Base-by-base conservation (phyloP, 2,888 invertebrate genomes). In the Mesochorus sp. region DNA sequence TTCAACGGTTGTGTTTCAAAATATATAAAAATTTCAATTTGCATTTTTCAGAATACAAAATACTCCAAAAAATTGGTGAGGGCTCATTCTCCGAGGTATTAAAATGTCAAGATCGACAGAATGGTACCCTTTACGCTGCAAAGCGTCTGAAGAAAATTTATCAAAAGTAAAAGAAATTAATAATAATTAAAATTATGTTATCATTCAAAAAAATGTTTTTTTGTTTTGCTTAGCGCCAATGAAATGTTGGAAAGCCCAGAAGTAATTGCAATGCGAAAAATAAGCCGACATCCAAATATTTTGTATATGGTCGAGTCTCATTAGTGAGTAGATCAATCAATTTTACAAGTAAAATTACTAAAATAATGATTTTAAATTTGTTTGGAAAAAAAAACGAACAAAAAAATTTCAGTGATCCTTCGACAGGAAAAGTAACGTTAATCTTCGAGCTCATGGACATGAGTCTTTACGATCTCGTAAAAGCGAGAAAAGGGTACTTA, bases 361-460 rank as follows among this genome's bases (percentile, higher is more conserved):
- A 34, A 24, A 37, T 26, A 42, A 14, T 3, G 10, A 67, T n/a
- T n/a, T n/a, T n/a, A 47, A 64, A 49, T 8, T 47, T 6, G 14
- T 3, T 8, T 6, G 0, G 1, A 24, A 51, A 42, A 12, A 10
- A 24, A 5, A 6, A 10, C n/a, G n/a, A n/a, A 57, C 2, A 28
- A 53, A 3, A 14, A 21, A 21, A 37, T 64, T 64, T 82, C 86
- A 94, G 94, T 89, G 94, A 94, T 86, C 92, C 93, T 44, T 89
- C 92, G 62, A 91, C 92, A 17, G 94, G 94, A 28, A 92, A 92
- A 82, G 91, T 94, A 49, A 93, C 93, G 17, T 91, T 95, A 68
- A 92, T 95, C 61, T 94, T 94, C 85, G 94, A 95, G 86, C 88
- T 95, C 57, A 94, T 95, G 94, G 94, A 95, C 83, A 94, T 94